Evolutionary conservation across 2,797 vertebrate genomes (phyloP).

Genomic region (Thamnophis elegans): DNA sequence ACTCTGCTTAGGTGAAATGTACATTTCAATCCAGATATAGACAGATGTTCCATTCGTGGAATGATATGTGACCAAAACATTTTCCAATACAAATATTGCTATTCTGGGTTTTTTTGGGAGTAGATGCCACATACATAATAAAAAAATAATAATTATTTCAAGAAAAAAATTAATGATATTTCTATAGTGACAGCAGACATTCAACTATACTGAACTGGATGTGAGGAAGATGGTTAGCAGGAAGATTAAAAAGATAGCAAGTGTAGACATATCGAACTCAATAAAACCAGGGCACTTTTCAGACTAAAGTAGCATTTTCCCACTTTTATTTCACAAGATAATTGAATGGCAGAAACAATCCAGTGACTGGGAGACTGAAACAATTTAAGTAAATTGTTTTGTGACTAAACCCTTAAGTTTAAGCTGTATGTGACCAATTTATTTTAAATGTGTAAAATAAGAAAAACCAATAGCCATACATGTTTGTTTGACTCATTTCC

Average conservation of each 20-base stretch:
- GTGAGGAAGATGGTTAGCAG: neutral
- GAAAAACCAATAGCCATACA: neutral
- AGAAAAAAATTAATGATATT: neutral
- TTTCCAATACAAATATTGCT: neutral
- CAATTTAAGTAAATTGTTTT: neutral
- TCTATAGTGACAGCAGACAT: neutral
- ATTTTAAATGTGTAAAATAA: constrained; percentile 42
- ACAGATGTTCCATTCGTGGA: neutral
- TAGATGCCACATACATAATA: neutral
- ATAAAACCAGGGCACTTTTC: constrained; percentile 12
- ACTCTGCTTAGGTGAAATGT: neutral
- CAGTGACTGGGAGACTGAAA: neutral
- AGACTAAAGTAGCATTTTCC: neutral
- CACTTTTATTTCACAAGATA: constrained; percentile 1
- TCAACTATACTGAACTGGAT: neutral
- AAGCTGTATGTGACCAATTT: constrained; percentile 17
- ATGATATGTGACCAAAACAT: neutral
- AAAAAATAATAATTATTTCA: neutral
- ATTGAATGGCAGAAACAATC: neutral
- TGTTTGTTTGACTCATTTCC: neutral
- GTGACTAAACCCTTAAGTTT: constrained; percentile 18
- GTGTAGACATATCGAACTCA: neutral
- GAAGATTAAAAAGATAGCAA: constrained; percentile 7
- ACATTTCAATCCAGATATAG: neutral
- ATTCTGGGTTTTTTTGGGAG: neutral